Conservation (phyloP, 2,797 vertebrate genomes). For the Poecilia picta region DNA sequence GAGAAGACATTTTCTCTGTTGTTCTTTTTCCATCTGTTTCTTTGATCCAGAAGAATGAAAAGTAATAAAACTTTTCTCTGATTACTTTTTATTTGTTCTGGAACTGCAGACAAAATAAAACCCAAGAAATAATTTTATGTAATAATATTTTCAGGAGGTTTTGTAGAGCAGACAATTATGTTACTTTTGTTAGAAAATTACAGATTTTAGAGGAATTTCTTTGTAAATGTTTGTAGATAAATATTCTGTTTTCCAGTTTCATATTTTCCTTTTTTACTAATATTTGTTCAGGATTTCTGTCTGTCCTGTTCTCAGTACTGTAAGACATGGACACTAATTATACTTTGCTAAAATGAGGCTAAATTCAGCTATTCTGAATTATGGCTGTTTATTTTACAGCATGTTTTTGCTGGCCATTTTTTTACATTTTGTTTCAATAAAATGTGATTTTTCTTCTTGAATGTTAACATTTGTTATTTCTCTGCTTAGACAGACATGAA, state of each 20-base stretch:
- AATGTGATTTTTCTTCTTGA: conserved; percentile 28
- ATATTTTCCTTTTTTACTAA: conserved; percentile 29
- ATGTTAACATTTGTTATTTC: background rate
- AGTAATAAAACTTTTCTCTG: background rate
- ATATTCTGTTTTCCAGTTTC: background rate
- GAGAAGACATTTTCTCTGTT: too few species aligned
- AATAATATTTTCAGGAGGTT: conserved; percentile 6
- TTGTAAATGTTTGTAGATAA: background rate
- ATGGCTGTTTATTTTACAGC: conserved; percentile 11
- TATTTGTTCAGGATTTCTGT: conserved; percentile 36
- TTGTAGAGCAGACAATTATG: conserved; percentile 23
- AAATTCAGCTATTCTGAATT: conserved; percentile 4
- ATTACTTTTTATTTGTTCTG: background rate
- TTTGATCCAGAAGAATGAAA: background rate
- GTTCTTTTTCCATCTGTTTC: too few species aligned
- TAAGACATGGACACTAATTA: conserved; percentile 31
- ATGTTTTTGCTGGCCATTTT: conserved; percentile 38
- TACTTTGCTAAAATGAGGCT: background rate
- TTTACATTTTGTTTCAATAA: conserved; percentile 53
- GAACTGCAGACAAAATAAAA: conserved; percentile 2
- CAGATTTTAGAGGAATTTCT: background rate
- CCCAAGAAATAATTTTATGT: background rate
- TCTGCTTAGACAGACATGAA: background rate
- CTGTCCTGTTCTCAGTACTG: conserved; percentile 35
- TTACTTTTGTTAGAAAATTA: background rate